Base-by-base conservation (phyloP, 2,797 vertebrate species). In the Microchirus variegatus region DNA sequence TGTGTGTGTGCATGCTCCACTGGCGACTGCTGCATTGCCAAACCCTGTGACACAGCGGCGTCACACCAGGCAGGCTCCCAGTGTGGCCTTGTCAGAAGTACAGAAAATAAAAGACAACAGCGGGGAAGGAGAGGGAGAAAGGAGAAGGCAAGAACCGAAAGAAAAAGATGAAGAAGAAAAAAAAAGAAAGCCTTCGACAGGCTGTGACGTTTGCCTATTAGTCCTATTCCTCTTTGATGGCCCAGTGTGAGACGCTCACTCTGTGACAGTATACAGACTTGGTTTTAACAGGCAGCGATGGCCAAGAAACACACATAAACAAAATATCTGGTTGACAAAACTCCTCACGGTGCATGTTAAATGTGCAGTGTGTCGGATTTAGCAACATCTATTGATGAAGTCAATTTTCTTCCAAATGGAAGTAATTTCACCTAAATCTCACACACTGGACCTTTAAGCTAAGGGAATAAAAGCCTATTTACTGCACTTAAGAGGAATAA, bases 11-110 rank as follows among this genome's bases (percentile, higher is more conserved):
- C 9, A 12, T 16, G 72, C 41, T 59, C 31, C 51, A 92, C 90
- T 82, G 92, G 92, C 75, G 94, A 90, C 67, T 74, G 78, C 63
- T 37, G 66, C 80, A 58, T 53, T 66, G 53, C 67, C 64, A 70
- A 70, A 55, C 59, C 60, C 69, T 48, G 67, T 74, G 75, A 81
- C 78, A 61, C 55, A 47, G 31, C 55, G 50, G 31, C 69, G 12
- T 65, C 79, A 51, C 14, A 73, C 64, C 1, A 38, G 59, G 75
- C 1, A 38, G 59, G 75, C 77, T 73, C 49, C 66, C 61, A 38
- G 57, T 59, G 80, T 74, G 68, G 75, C 62, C 60, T 60, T 31
- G 64, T 81, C 78, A 72, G 54, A 67, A 42, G 53, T 41, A 48
- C 2, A 45, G 63, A 80, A 55, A 57, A 47, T 19, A 17, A 57